Percentiles rank a stretch among this genome's conserved stretches.
These are phyloP conservation scores for Lycophotia porphyrea DNA, from an alignment of 2,888 invertebrate genomes.

Conservation along the genomic window DNA sequence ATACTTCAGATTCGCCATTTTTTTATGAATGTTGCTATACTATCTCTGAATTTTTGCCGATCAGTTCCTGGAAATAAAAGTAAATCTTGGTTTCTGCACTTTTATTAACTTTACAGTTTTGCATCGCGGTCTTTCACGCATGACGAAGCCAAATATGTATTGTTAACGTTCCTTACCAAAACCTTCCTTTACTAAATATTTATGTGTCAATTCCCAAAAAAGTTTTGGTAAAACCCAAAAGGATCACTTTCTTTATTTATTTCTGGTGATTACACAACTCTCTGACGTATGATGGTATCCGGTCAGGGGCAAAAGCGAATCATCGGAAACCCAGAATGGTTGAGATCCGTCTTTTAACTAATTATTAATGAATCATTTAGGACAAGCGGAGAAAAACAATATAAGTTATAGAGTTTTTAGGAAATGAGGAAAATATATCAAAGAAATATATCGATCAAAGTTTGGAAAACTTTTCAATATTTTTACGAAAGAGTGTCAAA, in stretches of 20 bases:
- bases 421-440: not conserved
- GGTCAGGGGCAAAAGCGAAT: conserved; percentile 52
- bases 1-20: conserved; percentile 6
- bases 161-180: conserved; percentile 5
- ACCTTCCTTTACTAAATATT: not conserved
- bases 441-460: not conserved
- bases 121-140: not conserved
- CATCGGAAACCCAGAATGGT: conserved; percentile 31
- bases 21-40: not conserved
- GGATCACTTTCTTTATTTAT: conserved; percentile 55
- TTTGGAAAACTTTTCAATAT: not conserved
- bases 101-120: not conserved
- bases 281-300: conserved; percentile 48
- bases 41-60: not conserved
- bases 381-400: not conserved
- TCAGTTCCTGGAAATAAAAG: not conserved
- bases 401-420: not conserved
- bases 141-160: conserved; percentile 13
- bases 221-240: conserved; percentile 23
- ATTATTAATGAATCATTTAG: conserved; percentile 47
- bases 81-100: conserved; percentile 6
- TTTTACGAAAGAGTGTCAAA: not conserved
- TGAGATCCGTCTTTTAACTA: conserved; percentile 50
- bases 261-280: conserved; percentile 59
- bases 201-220: conserved; percentile 31